Evolutionary conservation across 2,888 invertebrate genomes (phyloP), one percentile per base, ranked within the genome.

Genomic region (Elegia similella): DNA sequence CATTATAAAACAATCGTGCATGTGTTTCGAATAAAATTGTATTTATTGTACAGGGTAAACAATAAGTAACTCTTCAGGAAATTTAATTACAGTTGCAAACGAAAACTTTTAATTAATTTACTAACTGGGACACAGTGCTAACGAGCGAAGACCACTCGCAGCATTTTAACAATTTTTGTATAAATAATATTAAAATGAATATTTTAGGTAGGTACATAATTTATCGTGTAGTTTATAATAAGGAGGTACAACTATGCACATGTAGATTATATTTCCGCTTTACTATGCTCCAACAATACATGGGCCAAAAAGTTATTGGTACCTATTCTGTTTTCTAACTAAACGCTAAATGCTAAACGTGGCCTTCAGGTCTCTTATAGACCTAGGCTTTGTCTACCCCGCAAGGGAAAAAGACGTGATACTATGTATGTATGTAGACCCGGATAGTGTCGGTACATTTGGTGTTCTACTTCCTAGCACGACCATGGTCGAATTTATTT

Each of bases 91-190:
- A 42, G 42, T 46, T 16, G 48, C 58, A 48, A 55, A 58, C 54
- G 47, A 42, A 58, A 58, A 58, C 54, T 58, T 58, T 58, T 58
- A 58, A 58, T 58, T 58, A 58, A 58, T 58, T 58, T 50, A 54
- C 23, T 43, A 50, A 55, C 48, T 43, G 48, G 43, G 54, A 54
- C 55, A 48, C 54, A 55, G 44, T 53, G 43, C 53, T 53, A 53
- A 53, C 52, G 53, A 43, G 46, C 53, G 42, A 13, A 29, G 46
- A 43, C 52, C 42, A 57, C 53, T 53, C 43, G 48, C 30, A 32
- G 54, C 48, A 43, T 53, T 53, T 53, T 29, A 53, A 53, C 34
- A 50, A 34, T 50, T 50, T 50, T 34, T 16, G 16, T 50, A 32
- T 38, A 15, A 48, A 32, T 44, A 17, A 44, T 23, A 34, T 50